Evolutionary conservation across 2,113 vertebrate genomes (phyloP).

Genomic region (Gallinago paraguaiae): DNA sequence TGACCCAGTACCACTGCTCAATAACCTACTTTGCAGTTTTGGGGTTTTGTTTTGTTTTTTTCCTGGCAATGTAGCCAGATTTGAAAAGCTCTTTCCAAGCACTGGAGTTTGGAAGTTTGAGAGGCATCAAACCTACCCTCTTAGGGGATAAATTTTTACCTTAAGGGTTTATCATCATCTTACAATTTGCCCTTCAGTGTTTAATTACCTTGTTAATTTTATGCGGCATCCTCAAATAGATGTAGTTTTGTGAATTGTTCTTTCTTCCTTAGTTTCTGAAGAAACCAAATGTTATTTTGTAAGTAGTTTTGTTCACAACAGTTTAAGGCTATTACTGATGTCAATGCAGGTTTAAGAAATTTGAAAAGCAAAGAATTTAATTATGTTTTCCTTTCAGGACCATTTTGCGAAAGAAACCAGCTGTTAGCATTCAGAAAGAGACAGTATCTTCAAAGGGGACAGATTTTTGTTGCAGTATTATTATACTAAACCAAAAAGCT

Average conservation of each 20-base stretch:
- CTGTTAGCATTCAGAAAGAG: background rate
- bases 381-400: background rate
- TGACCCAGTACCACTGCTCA: background rate
- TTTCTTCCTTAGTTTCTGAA: background rate
- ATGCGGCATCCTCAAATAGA: background rate
- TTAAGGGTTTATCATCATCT: background rate
- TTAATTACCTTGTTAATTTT: background rate
- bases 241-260: background rate
- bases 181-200: background rate
- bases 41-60: background rate
- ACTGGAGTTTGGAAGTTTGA: background rate
- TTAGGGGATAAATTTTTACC: background rate
- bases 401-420: background rate
- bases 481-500: background rate
- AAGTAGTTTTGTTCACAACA: background rate
- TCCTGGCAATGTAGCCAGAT: rapidly evolving
- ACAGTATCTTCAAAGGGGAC: background rate
- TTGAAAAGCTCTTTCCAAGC: background rate
- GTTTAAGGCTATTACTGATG: background rate
- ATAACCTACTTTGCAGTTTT: background rate
- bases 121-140: background rate
- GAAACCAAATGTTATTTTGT: background rate
- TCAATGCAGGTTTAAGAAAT: background rate
- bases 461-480: background rate
- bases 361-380: background rate